Evolutionary conservation across 1,140 invertebrate genomes (phyloP), one percentile per base, ranked within the genome.

Genomic region (Archivesica marissinica): DNA sequence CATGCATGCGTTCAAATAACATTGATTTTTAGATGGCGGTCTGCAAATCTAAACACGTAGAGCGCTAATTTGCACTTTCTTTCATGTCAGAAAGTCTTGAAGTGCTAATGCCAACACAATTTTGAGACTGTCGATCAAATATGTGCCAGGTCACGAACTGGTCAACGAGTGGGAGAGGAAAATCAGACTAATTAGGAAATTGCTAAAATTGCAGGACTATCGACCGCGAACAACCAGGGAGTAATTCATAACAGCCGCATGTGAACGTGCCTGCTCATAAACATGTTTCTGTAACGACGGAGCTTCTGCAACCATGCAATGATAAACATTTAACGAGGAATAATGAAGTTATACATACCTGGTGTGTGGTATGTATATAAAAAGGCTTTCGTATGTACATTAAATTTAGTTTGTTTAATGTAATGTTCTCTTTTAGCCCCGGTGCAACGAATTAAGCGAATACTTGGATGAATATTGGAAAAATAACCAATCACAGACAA

Each of bases 161-260:
- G 77, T 79, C 56, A 79, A 25, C 30, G 44, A 52, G 30, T 44
- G 56, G 23, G 77, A 47, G 38, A 35, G 56, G 20, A 50, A 25
- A 66, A 47, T 76, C 59, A 56, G 44, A 59, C 74, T 59, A 76
- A 79, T 79, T 79, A 79, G 61, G 61, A 79, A 79, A 79, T 79
- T 79, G 59, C 77, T 79, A 59, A 50, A 79, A 79, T 79, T 64
- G 66, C 77, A 66, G 39, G 44, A 39, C 23, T 17, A 66, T 50
- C 68, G 41, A 28, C 15, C 41, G 28, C 13, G 64, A n/a, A 41
- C 28, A 30, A 20, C 6, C 25, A 44, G 68, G 68, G 68, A 72
- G 68, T 72, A 72, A 72, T 72, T 72, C 33, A 28, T 25, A 72
- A 72, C 68, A 72, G 68, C 68, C 68, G 35, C 41, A 17, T 33